These are phyloP conservation scores for Geopemphigus sp. DNA, from an alignment of 1,140 invertebrate species.

Conservation along the genomic window DNA sequence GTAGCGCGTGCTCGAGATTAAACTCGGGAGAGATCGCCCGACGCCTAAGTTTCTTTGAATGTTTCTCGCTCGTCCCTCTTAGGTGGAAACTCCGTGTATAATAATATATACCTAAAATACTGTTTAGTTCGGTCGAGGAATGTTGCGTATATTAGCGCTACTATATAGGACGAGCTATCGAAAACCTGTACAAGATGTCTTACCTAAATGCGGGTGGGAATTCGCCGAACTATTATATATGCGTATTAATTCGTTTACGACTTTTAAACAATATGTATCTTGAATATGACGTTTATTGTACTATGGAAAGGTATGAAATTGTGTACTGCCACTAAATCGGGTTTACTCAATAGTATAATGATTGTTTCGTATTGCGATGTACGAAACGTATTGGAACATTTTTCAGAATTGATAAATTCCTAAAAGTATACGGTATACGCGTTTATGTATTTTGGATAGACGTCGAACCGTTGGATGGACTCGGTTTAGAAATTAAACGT, in stretches of 20 bases:
- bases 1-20: conserved; percentile 28
- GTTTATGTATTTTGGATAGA: too few relatives aligned
- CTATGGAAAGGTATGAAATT: too few relatives aligned
- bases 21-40: conserved; percentile 17
- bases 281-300: too few relatives aligned
- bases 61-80: conserved; percentile 1
- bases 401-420: too few relatives aligned
- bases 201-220: not conserved
- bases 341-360: too few relatives aligned
- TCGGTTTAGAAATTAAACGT: too few relatives aligned
- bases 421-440: too few relatives aligned
- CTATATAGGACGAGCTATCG: not conserved
- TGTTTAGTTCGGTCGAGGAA: conserved; percentile 29
- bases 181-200: conserved; percentile 11
- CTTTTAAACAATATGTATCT: not conserved
- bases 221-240: not conserved
- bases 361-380: too few relatives aligned
- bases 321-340: too few relatives aligned
- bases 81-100: conserved; percentile 2
- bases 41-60: conserved; percentile 47
- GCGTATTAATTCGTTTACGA: not conserved
- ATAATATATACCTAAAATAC: conserved; percentile 11
- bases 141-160: too few relatives aligned
- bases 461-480: too few relatives aligned
- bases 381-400: too few relatives aligned